A percentile compares a stretch with the other conserved stretches of the same genome.
Evolutionary conservation across 2,797 vertebrate genomes (phyloP).

Genomic region (Acanthurus leucopareius): DNA sequence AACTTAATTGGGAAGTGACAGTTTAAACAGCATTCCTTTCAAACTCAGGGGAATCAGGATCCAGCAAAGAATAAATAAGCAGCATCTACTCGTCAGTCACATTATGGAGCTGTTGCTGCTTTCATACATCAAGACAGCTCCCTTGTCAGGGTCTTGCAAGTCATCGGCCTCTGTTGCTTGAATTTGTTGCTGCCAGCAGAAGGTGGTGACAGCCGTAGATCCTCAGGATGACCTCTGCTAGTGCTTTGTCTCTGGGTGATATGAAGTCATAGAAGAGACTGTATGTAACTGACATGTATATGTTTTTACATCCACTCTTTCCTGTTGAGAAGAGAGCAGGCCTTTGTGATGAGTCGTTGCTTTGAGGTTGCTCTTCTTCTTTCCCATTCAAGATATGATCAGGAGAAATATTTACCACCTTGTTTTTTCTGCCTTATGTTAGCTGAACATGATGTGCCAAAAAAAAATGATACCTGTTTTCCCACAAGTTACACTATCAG

Average conservation of each 20-base stretch:
- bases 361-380: neutral
- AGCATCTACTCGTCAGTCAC: conserved; percentile 51
- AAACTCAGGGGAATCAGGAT: conserved; percentile 50
- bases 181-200: conserved; percentile 36
- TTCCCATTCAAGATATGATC: neutral
- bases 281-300: neutral
- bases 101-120: conserved; percentile 47
- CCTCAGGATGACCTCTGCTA: conserved; percentile 25
- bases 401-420: neutral
- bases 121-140: conserved; percentile 42
- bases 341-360: neutral
- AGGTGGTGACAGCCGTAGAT: conserved; percentile 32
- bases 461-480: neutral
- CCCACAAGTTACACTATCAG: neutral
- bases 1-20: conserved; percentile 47
- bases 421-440: neutral
- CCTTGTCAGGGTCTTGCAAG: conserved; percentile 38
- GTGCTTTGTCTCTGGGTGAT: conserved; percentile 42
- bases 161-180: conserved; percentile 30
- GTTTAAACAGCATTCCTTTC: conserved; percentile 44
- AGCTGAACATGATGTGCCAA: neutral
- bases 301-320: conserved; percentile 8
- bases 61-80: conserved; percentile 46
- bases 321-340: neutral
- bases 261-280: neutral